Base-by-base conservation (phyloP, 1,140 invertebrate genomes). In the Homarus americanus region DNA sequence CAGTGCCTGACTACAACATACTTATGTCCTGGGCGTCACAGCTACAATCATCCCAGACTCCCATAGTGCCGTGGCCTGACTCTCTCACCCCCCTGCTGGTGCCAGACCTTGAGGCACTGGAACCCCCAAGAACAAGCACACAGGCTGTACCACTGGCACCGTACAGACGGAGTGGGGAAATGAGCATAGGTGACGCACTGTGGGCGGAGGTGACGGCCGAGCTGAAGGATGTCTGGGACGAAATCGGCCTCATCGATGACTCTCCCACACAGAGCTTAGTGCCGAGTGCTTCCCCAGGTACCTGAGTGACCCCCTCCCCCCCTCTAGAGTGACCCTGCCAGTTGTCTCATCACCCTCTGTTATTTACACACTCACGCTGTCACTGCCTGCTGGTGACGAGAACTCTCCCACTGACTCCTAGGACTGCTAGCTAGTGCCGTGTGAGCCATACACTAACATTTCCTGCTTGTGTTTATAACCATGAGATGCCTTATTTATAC, bases 191-290 rank as follows among this genome's bases (percentile, higher is more conserved):
- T 15, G 82, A 84, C 32, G 12, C 53, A 3, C 63, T 84, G 10
- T 91, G 89, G 89, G 82, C 82, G 20, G 89, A 91, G 49, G 89
- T 91, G 44, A 85, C 80, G 40, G 82, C 89, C 15, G 63, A 91
- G 28, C 82, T 91, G 32, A 85, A 84, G 82, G 89, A 91, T 41
- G 89, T 91, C n/a, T 91, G 89, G 89, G 89, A 91, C 72, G 84
- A 85, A 53, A 83, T 91, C 28, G 82, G 82, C 36, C 89, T 91
- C 41, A 78, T 91, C 49, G 89, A 91, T 24, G 80, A 84, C 63
- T 84, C 82, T 1, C 82, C 82, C 28, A 41, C 38, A 32, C 38
- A 17, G 5, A 40, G 66, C 53, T 75, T 44, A 24, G 34, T 40
- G 3, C 53, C 53, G 20, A 49, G 44, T 2, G 9, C 44, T 0